Percentiles rank a stretch among this genome's conserved stretches.
Conservation (phyloP, 2,888 invertebrate genomes). For the Litoditis marina region DNA sequence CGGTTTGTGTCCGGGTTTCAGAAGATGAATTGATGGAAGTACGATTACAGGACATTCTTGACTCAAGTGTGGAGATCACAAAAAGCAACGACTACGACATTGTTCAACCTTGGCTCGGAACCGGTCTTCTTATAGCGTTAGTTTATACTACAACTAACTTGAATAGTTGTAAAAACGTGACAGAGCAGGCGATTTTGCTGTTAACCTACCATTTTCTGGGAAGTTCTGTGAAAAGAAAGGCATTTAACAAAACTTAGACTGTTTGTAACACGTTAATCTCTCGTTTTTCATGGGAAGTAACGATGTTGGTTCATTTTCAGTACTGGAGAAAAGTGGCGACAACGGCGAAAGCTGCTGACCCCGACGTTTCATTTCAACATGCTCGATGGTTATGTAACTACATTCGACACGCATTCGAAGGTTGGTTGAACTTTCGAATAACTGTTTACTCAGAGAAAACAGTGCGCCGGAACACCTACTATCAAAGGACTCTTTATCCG, state of each 20-base stretch:
- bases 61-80: conserved; percentile 59
- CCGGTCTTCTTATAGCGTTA: conserved; percentile 63
- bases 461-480: no score
- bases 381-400: conserved; percentile 63
- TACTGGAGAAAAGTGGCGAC: conserved; percentile 65
- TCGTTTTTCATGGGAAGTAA: background rate
- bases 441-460: no score
- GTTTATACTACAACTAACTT: background rate
- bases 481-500: no score
- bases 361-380: conserved; percentile 67
- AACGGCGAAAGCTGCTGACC: conserved; percentile 64
- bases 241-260: background rate
- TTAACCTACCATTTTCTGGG: background rate
- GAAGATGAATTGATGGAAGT: no score
- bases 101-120: conserved; percentile 65
- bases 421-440: background rate
- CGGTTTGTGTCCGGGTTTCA: no score
- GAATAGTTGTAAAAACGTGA: no score
- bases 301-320: conserved; percentile 45
- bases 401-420: conserved; percentile 19
- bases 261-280: background rate
- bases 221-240: background rate
- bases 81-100: conserved; percentile 64
- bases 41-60: conserved; percentile 56
- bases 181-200: no score